phyloP scores from a whole-genome alignment of 1,140 invertebrate genomes.

The Nephila pilipes region DNA sequence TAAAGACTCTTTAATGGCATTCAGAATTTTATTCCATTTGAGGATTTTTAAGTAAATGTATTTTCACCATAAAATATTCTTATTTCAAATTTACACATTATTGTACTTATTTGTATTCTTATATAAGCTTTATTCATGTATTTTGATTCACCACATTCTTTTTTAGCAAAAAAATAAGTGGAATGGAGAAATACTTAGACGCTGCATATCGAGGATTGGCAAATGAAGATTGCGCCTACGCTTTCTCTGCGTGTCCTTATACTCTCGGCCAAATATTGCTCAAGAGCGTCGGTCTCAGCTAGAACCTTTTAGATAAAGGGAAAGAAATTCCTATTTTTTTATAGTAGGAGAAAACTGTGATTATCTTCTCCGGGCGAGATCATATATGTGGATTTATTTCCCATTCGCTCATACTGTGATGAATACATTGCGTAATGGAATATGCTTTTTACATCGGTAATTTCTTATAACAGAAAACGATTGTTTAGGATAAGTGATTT shows the following conservation, averaged over 20 bases:
- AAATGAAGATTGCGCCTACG: constrained; percentile 71
- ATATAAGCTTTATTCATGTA: too few species aligned
- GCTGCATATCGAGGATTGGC: constrained; percentile 62
- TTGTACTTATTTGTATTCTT: too few species aligned
- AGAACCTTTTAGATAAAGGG: background rate
- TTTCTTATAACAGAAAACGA: too few species aligned
- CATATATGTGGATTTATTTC: background rate
- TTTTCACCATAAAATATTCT: too few species aligned
- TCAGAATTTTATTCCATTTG: too few species aligned
- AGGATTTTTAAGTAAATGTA: too few species aligned
- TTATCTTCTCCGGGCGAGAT: background rate
- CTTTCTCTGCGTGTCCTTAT: constrained; percentile 55
- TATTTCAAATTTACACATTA: too few species aligned
- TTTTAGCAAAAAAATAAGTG: constrained; percentile 64
- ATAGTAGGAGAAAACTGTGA: background rate
- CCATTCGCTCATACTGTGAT: too few species aligned
- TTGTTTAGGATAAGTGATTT: too few species aligned
- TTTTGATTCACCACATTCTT: background rate
- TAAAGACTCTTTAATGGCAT: too few species aligned
- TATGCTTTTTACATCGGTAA: too few species aligned
- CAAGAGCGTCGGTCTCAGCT: constrained; percentile 48
- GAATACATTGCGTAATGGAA: too few species aligned
- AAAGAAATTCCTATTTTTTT: background rate
- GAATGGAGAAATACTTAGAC: constrained; percentile 73
- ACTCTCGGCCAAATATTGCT: constrained; percentile 59